Base-by-base conservation (phyloP, 2,113 vertebrate genomes). In the Theristicus caerulescens region DNA sequence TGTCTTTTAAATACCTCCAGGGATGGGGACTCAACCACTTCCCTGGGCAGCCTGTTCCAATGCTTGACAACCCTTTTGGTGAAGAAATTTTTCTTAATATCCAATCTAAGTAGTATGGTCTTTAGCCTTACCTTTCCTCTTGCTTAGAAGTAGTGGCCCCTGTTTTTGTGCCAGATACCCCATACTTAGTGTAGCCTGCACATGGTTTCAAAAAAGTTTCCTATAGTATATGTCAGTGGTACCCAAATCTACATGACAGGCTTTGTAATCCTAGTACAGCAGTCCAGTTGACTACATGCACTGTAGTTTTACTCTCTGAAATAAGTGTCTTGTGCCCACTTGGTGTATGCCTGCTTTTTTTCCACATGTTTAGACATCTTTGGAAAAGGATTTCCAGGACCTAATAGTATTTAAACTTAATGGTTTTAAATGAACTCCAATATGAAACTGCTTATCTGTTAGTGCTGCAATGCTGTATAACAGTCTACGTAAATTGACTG, bases 381-480 rank as follows among this genome's bases (percentile, higher is more conserved):
- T 55, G 42, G 54, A 69, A 32, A 79, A 82, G 20, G 79, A 70
- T 91, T 87, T 94, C 51, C n/a, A 74, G 65, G 40, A 21, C 29
- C 51, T 79, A 67, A 76, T 73, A 24, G 38, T 55, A 73, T 90
- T 94, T 80, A 82, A 88, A 7, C 44, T 52, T 76, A 90, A 76
- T 76, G 29, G 31, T 47, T 88, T 95, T 52, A 90, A 76, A 85
- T 65, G 34, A 72, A 51, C 62, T 59, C 4, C 10, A 20, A 26
- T 91, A 84, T 62, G 55, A 89, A 94, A 79, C 38, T 59, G 16
- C 52, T 62, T 76, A 24, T 82, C 61, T 82, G 1, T 55, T 69
- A 61, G 40, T 61, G 44, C 52, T 90, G 74, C 57, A 90, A 5
- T 47, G 57, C 66, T 85, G 24, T 90, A 3, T 32, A 55, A 34